These are phyloP conservation scores for Hirudinaria manillensis DNA, from an alignment of 2,888 invertebrate genomes.

Conservation along the genomic window DNA sequence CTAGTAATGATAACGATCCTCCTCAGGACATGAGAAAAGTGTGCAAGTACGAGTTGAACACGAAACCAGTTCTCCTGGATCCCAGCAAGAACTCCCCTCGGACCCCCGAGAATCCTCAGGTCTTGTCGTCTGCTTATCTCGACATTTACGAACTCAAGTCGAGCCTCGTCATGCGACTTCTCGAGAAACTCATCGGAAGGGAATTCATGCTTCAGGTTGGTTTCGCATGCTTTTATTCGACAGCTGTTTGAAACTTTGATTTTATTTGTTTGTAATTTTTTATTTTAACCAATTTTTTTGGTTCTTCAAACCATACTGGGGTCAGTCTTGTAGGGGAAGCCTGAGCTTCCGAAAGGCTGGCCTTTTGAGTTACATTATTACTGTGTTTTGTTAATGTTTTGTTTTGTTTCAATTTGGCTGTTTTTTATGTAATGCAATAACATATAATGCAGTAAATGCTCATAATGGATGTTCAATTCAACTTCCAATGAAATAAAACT, in stretches of 20 bases:
- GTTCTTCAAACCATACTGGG: too few species aligned
- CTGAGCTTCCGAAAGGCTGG: too few species aligned
- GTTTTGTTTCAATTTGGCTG: too few species aligned
- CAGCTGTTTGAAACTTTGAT: too few species aligned
- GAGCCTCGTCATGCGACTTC: constrained; percentile 85
- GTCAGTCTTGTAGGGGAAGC: too few species aligned
- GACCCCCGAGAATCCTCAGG: constrained; percentile 42
- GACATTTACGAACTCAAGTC: constrained; percentile 87
- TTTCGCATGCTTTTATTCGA: too few species aligned
- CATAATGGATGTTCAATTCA: not conserved
- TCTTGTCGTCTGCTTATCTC: constrained; percentile 79
- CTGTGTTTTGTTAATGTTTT: too few species aligned
- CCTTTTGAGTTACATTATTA: too few species aligned
- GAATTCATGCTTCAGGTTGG: constrained; percentile 79
- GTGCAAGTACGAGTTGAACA: constrained; percentile 78
- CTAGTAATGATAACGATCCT: not conserved
- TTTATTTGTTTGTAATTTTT: too few species aligned
- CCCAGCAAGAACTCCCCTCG: constrained; percentile 55
- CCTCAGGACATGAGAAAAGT: constrained; percentile 72
- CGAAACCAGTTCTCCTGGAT: constrained; percentile 80
- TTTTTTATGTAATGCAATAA: too few species aligned
- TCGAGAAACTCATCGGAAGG: constrained; percentile 89
- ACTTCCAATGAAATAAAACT: not conserved
- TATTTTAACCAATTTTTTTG: too few species aligned
- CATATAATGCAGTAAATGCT: too few species aligned